phyloP scores from a whole-genome alignment of 2,888 invertebrate genomes.

The Nymphalis urticae region DNA sequence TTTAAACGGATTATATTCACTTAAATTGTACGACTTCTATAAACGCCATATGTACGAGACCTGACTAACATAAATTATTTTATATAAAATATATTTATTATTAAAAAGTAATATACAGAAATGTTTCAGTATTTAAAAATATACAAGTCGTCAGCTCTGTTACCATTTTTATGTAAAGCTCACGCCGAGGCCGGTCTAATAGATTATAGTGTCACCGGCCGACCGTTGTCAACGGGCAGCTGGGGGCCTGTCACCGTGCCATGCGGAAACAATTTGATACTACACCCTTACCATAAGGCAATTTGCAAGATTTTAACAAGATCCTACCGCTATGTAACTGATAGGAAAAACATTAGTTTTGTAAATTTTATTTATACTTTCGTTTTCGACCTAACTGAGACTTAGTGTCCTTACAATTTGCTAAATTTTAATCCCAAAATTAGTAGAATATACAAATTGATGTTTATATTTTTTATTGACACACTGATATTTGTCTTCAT shows the following conservation, averaged over 20 bases:
- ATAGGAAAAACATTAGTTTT: constrained; percentile 13
- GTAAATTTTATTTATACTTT: not conserved
- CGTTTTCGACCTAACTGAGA: no score
- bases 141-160: constrained; percentile 15
- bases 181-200: constrained; percentile 36
- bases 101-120: constrained; percentile 1
- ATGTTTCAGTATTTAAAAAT: not conserved
- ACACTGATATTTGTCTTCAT: no score
- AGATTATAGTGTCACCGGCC: constrained; percentile 46
- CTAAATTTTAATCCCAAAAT: no score
- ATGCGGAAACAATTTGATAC: constrained; percentile 47
- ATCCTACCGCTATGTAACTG: constrained; percentile 30
- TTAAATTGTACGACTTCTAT: no score
- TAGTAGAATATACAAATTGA: no score
- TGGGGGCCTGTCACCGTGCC: constrained; percentile 45
- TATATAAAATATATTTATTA: no score
- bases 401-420: no score
- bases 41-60: no score
- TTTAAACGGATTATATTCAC: no score
- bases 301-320: constrained; percentile 44
- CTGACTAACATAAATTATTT: no score
- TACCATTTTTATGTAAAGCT: constrained; percentile 31
- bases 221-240: constrained; percentile 49
- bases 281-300: constrained; percentile 38
- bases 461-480: no score